Base-by-base conservation (phyloP, 2,113 vertebrate genomes). In the Plectropomus leopardus region DNA sequence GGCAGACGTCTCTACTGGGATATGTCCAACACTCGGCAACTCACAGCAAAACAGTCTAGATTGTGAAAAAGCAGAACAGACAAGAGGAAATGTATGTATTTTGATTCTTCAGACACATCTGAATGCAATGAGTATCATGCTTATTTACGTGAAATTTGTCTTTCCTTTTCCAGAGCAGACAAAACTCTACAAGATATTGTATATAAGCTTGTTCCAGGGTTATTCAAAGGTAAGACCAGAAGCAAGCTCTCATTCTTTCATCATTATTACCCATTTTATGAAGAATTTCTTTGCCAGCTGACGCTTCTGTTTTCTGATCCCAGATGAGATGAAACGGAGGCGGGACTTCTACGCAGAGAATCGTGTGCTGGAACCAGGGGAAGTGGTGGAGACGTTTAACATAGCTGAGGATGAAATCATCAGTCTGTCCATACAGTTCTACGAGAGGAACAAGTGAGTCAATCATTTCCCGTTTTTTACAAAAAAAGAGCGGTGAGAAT, bases 181-280 rank as follows among this genome's bases (percentile, higher is more conserved):
- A 98, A 98, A 95, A 98, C 96, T 82, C 95, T 98, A 0, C 97
- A 98, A 94, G 97, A 98, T 40, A 97, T 98, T 0, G 97, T 98
- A 58, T 98, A 98, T 95, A 98, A 98, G 71, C 93, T 98, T 59
- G 97, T 98, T 28, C 97, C 97, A 0, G 97, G 97, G 64, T 95
- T 98, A 26, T 98, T 98, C 90, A 98, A 97, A 98, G 97, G 97
- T 98, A 84, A 77, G 85, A 15, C 9, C 0, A 0, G 32, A 13
- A 21, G 51, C 53, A 34, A 15, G 24, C 7, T 3, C 23, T 0
- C 24, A 4, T 34, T 57, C 13, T 5, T 51, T 48, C 48, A 21
- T 45, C 10, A 13, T 13, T 16, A 10, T 5, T 47, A 51, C 28
- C 5, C 30, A 4, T 28, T 42, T 76, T 3, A 55, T 0, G 7